Base-by-base conservation (phyloP, 1,140 invertebrate genomes). In the Metopolophium dirhodum region DNA sequence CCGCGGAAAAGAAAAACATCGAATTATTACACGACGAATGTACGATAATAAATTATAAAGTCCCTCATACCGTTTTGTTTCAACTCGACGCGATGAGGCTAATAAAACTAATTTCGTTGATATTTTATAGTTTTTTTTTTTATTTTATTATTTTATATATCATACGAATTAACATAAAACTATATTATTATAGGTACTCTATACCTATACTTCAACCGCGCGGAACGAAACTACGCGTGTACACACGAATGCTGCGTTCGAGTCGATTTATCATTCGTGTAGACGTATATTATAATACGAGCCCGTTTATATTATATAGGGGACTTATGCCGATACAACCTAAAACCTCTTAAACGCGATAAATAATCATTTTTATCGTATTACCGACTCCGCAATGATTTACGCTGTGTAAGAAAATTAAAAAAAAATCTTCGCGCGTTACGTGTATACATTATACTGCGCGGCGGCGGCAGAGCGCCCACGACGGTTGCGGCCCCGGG, bases 21-120 rank as follows among this genome's bases (percentile, higher is more conserved):
- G 87, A 88, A 51, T 51, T 88, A 88, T 54, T 30, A 51, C 86
- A n/a, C 7, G 20, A 87, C 14, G 30, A 68, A 68, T 30, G 61
- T n/a, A 77, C 20, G 8, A 35, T 87, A 87, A 87, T 87, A 49
- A 85, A 85, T 85, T 85, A 85, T 85, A 85, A 41, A 45, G 37
- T 41, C 9, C 9, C 9, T 85, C 9, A 7, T 14, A 86, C 9
- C 41, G 41, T 86, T 86, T 86, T 86, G 85, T 86, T 47, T 86
- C 23, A 41, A 41, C 83, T 3, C 2, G 37, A 26, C 22, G 22
- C 9, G 35, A 85, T 26, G 8, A 85, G 3, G 35, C 22, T 86
- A 26, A 86, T 47, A 86, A 86, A 86, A 30, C 85, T 45, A 86
- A 51, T 88, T 51, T 37, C n/a, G n/a, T 51, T 11, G 7, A 23